These are phyloP conservation scores for Siniperca scherzeri DNA, from an alignment of 2,797 vertebrate genomes.

Conservation along the genomic window DNA sequence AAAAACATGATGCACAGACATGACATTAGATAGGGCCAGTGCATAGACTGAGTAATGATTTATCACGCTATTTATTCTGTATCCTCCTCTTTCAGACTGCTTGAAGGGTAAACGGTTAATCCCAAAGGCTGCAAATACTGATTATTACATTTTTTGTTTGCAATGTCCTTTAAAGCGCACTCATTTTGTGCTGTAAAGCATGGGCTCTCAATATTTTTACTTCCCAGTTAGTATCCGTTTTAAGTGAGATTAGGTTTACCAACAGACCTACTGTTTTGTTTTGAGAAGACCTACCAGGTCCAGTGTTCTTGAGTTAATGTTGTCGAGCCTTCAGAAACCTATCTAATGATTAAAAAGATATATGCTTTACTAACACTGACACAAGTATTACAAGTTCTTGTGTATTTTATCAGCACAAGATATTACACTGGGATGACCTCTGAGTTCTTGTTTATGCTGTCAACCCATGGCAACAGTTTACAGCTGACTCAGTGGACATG, in stretches of 20 bases:
- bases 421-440: background rate
- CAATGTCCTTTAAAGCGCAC: background rate
- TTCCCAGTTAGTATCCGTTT: background rate
- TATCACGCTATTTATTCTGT: background rate
- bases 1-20: slow-evolving; percentile 26
- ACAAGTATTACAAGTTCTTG: background rate
- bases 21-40: slow-evolving; percentile 4
- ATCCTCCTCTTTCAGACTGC: slow-evolving; percentile 5
- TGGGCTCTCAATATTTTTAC: background rate
- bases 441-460: slow-evolving; percentile 8
- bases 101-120: background rate
- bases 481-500: background rate
- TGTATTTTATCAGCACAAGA: slow-evolving; percentile 23
- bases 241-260: background rate
- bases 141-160: background rate
- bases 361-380: background rate
- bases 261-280: background rate
- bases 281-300: background rate
- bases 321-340: background rate
- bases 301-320: background rate
- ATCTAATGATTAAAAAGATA: background rate
- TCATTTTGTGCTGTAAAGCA: background rate
- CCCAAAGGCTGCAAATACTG: background rate
- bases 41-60: background rate
- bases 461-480: slow-evolving; percentile 9